Evolutionary conservation across 2,888 invertebrate genomes (phyloP), one percentile per base, ranked within the genome.

Genomic region (Raillietiella orientalis): DNA sequence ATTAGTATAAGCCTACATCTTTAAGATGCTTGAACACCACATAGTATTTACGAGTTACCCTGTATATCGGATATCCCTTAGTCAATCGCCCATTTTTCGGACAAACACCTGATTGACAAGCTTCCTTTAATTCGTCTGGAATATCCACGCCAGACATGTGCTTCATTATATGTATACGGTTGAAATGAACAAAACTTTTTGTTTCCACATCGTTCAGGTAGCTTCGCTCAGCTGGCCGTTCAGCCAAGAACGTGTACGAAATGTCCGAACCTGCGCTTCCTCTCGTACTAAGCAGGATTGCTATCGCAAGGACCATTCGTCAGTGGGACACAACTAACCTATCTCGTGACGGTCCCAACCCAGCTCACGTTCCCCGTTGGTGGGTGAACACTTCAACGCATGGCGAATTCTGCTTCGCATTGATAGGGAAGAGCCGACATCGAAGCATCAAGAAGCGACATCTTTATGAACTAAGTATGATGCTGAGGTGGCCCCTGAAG

Each of bases 381-480:
- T 50, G 56, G 58, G 56, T 59, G 57, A 62, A 60, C 59, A 61
- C 61, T 61, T 59, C 58, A 51, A 61, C 58, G 52, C 59, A 59
- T 59, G 52, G 56, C 48, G 53, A 59, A 55, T 60, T 61, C 55
- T 55, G 59, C 59, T 59, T 59, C 58, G 50, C 58, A 58, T 61
- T 59, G 58, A 59, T 60, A 61, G 59, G n/a, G 59, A 61, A 60
- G 58, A 62, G 59, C 58, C 59, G 59, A 62, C 55, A 60, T 61
- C 58, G 58, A 63, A 57, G 42, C 55, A 59, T 58, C 58, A 59
- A 59, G 58, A 58, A 57, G 56, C 56, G 49, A 58, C 56, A 56
- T 59, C 56, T 55, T 56, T 58, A 53, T 48, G 56, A 50, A 49
- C 55, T n/a, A n/a, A n/a, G n/a, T n/a, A n/a, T n/a, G n/a, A n/a